Base-by-base conservation (phyloP, 1,140 invertebrate genomes). In the Trichonephila inaurata region DNA sequence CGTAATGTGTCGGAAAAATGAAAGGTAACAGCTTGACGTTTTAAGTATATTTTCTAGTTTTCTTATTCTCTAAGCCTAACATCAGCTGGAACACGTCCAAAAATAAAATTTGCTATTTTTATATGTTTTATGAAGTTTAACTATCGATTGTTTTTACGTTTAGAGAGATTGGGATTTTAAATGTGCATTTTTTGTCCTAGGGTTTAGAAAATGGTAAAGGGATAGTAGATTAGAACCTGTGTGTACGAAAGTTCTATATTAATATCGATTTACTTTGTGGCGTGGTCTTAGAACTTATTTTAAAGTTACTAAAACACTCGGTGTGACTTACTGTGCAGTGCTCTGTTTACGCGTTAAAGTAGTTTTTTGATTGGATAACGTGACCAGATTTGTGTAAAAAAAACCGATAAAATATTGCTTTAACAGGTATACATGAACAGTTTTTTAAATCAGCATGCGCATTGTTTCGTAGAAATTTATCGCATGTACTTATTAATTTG, bases 61-160 rank as follows among this genome's bases (percentile, higher is more conserved):
- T 89, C 44, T 77, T 58, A 3, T 66, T 40, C 16, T 64, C 88
- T 89, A 89, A 89, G 88, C 88, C 88, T 89, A 89, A 89, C 88
- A 89, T 77, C 88, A 19, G 62, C 28, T 89, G 88, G 88, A 89
- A 72, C 44, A 16, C 33, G 5, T 89, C 88, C 88, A 89, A 89
- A 77, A 89, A 89, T 89, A 72, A 72, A 89, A 77, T 51, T 51
- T 89, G 28, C 88, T 89, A 89, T 89, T 89, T 89, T 89, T 89
- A 77, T 61, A 72, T n/a, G 3, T 77, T 88, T 21, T 58, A 51
- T 16, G 51, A 89, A 88, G 33, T 64, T 51, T 83, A 16, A 77
- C 18, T 28, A 72, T 72, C 24, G 2, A 77, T 77, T 40, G 28
- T 0, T 77, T 19, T 77, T 2, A 7, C 14, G 24, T 40, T 19